phyloP scores from a whole-genome alignment of 1,140 invertebrate species.

The Pseudachorutes palmiensis region DNA sequence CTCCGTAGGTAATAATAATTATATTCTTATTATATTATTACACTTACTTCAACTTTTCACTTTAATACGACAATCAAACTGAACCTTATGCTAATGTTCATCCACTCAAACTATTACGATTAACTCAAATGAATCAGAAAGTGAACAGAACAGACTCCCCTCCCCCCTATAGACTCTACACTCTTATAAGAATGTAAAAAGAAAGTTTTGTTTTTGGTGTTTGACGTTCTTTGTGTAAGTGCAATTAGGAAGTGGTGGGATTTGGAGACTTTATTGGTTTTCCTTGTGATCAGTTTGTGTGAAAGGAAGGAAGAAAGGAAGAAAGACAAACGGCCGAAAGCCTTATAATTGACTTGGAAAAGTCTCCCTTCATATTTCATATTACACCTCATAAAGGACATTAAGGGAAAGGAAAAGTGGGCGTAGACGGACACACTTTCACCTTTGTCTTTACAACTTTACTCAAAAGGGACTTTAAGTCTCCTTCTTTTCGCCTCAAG shows the following conservation, averaged over 20 bases:
- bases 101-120: too few relatives aligned
- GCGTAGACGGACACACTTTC: not conserved
- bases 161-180: too few relatives aligned
- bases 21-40: not conserved
- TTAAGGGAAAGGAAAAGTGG: not conserved
- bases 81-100: too few relatives aligned
- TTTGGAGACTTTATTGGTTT: not conserved
- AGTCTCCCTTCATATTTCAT: conserved; percentile 6
- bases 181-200: too few relatives aligned
- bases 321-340: conserved; percentile 4
- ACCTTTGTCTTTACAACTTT: not conserved
- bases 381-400: not conserved
- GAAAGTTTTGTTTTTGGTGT: too few relatives aligned
- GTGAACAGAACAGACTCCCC: too few relatives aligned
- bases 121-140: too few relatives aligned
- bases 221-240: too few relatives aligned
- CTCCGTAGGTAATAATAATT: not conserved
- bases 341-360: conserved; percentile 11
- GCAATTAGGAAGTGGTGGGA: too few relatives aligned
- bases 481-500: not conserved
- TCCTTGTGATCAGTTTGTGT: not conserved
- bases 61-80: not conserved
- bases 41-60: not conserved
- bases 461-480: too few relatives aligned
- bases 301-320: not conserved